These are phyloP conservation scores for Lophura nycthemera DNA, from an alignment of 2,113 vertebrate species.

Conservation along the genomic window DNA sequence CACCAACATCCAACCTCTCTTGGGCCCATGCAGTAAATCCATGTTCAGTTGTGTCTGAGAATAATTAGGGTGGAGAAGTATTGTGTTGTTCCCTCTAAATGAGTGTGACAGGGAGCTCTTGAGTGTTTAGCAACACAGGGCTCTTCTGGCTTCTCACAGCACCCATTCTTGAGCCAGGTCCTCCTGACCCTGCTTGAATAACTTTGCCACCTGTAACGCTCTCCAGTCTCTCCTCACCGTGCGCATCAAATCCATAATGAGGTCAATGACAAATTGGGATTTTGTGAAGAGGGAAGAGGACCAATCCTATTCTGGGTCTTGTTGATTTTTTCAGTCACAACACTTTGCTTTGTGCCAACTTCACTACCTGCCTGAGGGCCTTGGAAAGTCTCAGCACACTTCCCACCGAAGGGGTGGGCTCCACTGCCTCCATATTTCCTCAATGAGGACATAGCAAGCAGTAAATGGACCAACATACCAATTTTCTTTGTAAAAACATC, in stretches of 20 bases:
- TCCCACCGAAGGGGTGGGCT: neutral
- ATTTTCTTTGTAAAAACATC: neutral
- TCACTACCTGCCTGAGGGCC: neutral
- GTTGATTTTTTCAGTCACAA: neutral
- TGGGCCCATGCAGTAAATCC: neutral
- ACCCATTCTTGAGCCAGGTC: neutral
- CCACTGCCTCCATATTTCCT: neutral
- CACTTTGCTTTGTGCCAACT: neutral
- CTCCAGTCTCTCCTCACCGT: neutral
- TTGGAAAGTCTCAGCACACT: neutral
- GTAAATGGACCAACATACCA: neutral
- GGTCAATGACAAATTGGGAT: neutral
- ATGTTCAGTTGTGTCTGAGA: neutral
- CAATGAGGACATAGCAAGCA: accelerated
- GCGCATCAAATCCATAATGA: neutral
- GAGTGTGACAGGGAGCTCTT: neutral
- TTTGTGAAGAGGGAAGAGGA: neutral
- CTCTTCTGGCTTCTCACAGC: neutral
- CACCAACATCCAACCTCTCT: neutral
- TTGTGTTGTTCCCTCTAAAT: neutral
- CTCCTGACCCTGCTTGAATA: neutral
- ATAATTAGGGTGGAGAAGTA: neutral
- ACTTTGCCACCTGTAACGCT: neutral
- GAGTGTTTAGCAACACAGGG: neutral
- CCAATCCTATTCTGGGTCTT: neutral